Evolutionary conservation across 2,888 invertebrate species (phyloP).

Genomic region (Ophion slaviceki): DNA sequence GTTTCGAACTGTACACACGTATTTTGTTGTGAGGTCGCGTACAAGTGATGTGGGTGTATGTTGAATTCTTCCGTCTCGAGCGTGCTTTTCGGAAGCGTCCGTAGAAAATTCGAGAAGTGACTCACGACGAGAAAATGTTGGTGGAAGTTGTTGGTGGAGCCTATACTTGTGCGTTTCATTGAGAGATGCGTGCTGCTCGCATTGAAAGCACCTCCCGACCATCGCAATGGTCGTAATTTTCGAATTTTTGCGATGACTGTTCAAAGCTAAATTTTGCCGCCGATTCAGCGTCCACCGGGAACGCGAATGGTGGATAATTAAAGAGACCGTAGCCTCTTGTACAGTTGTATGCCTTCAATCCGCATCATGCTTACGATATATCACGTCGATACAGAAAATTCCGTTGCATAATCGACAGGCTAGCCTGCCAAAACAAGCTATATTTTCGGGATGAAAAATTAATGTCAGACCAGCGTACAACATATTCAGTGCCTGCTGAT

Average conservation of each 20-base stretch:
- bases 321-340: not conserved
- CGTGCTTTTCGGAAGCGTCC: conserved; percentile 15
- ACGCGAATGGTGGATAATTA: not conserved
- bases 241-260: conserved; percentile 7
- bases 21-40: not conserved
- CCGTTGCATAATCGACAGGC: conserved; percentile 22
- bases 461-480: not conserved
- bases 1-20: not conserved
- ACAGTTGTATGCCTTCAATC: not conserved
- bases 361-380: conserved; percentile 1
- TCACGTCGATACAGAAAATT: conserved; percentile 28
- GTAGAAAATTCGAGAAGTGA: conserved; percentile 1
- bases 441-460: conserved; percentile 16
- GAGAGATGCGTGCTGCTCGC: conserved; percentile 28
- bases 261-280: conserved; percentile 2
- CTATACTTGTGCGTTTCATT: conserved; percentile 32
- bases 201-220: conserved; percentile 3
- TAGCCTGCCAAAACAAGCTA: conserved; percentile 34
- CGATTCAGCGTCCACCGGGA: not conserved
- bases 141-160: conserved; percentile 15
- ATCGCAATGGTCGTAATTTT: not conserved
- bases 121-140: not conserved
- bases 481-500: not conserved
- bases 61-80: conserved; percentile 7
- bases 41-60: conserved; percentile 15